Conservation (phyloP, 2,888 invertebrate species). For the Drosophila maculinotata region DNA sequence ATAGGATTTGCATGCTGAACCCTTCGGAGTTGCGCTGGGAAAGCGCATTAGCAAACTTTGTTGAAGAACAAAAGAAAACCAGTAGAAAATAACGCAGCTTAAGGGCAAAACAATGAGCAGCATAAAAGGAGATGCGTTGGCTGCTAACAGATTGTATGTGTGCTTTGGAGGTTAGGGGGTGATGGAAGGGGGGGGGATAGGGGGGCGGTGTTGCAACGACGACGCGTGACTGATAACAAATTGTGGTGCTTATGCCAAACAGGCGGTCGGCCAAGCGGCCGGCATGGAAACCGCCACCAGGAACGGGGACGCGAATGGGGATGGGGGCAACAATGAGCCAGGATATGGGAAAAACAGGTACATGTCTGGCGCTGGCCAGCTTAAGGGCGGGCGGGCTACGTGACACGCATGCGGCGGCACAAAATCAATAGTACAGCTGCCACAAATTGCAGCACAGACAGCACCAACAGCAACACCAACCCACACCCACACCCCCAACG, state of each 20-base stretch:
- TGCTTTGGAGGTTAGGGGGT: background rate
- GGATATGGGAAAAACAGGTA: slow-evolving; percentile 46
- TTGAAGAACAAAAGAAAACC: slow-evolving; percentile 10
- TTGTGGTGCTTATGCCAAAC: slow-evolving; percentile 57
- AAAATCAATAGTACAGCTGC: slow-evolving; percentile 56
- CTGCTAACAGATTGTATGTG: background rate
- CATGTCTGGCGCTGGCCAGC: slow-evolving; percentile 13
- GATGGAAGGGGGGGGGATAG: no score
- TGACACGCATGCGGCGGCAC: slow-evolving; percentile 56
- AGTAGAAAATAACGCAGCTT: slow-evolving; percentile 36
- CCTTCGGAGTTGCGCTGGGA: no score
- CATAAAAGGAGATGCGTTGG: no score
- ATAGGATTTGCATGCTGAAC: slow-evolving; percentile 48
- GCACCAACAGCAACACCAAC: background rate
- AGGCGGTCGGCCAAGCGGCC: slow-evolving; percentile 31
- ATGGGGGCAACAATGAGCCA: slow-evolving; percentile 36
- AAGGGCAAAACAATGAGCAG: slow-evolving; percentile 22
- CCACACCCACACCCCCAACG: background rate
- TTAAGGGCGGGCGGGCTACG: slow-evolving; percentile 23
- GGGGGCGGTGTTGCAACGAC: slow-evolving; percentile 42
- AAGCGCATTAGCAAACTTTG: slow-evolving; percentile 29
- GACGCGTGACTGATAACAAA: slow-evolving; percentile 67
- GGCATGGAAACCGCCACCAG: slow-evolving; percentile 46
- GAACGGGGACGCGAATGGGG: slow-evolving; percentile 5
- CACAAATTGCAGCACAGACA: slow-evolving; percentile 33